Conservation (phyloP, 2,797 vertebrate species). For the Falco berigora region DNA sequence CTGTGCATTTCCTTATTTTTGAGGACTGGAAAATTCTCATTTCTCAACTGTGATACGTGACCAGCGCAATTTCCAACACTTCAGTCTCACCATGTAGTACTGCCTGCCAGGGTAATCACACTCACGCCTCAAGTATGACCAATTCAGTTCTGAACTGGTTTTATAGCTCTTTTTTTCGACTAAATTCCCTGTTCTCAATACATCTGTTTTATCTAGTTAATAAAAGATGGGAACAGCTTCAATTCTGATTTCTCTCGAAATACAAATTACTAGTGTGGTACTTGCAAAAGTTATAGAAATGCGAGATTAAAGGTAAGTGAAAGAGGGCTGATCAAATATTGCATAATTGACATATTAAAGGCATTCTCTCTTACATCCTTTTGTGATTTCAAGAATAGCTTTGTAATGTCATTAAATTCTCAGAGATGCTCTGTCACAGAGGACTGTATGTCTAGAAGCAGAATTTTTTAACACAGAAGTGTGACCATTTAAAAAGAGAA, state of each 20-base stretch:
- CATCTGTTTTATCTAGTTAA: neutral
- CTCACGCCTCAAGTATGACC: neutral
- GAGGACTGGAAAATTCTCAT: neutral
- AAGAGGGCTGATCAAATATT: neutral
- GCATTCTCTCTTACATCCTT: neutral
- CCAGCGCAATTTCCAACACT: neutral
- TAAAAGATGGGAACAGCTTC: neutral
- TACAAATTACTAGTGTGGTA: neutral
- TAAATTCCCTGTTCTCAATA: neutral
- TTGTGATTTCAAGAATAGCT: neutral
- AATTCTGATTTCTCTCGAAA: neutral
- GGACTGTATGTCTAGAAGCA: neutral
- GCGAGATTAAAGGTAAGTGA: neutral
- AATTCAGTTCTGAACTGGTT: neutral
- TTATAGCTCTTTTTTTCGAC: neutral
- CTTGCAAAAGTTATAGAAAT: neutral
- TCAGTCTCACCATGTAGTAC: neutral
- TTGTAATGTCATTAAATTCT: neutral
- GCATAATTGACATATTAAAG: neutral
- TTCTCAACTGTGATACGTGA: neutral
- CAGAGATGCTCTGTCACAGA: neutral
- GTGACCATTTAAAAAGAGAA: neutral
- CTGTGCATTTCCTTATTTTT: neutral
- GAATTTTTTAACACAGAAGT: neutral
- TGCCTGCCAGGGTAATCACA: neutral